Conservation (phyloP, 64 coral and sea anemone species). For the Astreopora myriophthalma region DNA sequence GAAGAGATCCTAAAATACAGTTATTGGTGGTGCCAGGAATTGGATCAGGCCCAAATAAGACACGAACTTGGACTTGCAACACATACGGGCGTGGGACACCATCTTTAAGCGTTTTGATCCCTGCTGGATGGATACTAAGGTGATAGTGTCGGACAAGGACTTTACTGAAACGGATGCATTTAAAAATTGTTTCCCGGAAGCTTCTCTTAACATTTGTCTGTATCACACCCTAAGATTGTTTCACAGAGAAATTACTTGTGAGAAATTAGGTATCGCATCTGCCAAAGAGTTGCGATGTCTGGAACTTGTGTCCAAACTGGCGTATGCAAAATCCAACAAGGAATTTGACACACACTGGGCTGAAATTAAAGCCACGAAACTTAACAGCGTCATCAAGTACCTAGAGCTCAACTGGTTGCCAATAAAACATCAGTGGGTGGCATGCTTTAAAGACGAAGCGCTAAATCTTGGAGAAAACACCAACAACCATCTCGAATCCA, state of each 20-base stretch:
- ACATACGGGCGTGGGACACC: slow-evolving; percentile 28
- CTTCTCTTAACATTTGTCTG: too few species aligned
- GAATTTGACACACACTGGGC: neutral
- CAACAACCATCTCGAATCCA: slow-evolving; percentile 56
- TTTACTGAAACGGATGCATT: too few species aligned
- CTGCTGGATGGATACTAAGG: too few species aligned
- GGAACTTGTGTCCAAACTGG: too few species aligned
- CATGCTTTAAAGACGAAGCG: slow-evolving; percentile 26
- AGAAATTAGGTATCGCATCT: too few species aligned
- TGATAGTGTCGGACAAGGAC: too few species aligned
- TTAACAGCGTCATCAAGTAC: slow-evolving; percentile 42
- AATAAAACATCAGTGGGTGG: slow-evolving; percentile 75
- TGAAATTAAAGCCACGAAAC: slow-evolving; percentile 9
- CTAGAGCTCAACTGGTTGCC: slow-evolving; percentile 53
- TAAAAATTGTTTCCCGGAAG: too few species aligned
- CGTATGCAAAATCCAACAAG: too few species aligned
- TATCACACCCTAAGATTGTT: too few species aligned
- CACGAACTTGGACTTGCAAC: slow-evolving; percentile 6
- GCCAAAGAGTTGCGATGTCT: too few species aligned
- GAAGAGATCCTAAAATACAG: slow-evolving; percentile 67
- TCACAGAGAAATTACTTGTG: too few species aligned
- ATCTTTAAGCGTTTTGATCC: too few species aligned
- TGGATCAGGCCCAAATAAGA: slow-evolving; percentile 39
- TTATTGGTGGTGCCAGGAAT: slow-evolving; percentile 45
- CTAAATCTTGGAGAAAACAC: slow-evolving; percentile 60